Evolutionary conservation across 2,797 vertebrate species (phyloP).

Genomic region (Peromyscus nudipes): DNA sequence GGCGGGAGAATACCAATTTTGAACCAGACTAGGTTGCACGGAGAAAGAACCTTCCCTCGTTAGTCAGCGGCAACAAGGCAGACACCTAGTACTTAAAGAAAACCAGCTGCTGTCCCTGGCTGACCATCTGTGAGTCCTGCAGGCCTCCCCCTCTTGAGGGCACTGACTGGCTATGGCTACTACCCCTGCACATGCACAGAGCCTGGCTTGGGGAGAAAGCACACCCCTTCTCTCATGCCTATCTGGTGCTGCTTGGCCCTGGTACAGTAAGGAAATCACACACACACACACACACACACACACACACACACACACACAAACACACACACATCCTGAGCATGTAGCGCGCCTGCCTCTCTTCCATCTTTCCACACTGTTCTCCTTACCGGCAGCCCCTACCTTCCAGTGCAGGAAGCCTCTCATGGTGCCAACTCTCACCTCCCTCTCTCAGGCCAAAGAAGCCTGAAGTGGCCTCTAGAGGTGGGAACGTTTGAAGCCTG

Average conservation of each 20-base stretch:
- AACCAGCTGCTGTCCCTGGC: background rate
- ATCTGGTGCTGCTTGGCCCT: background rate
- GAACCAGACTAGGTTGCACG: background rate
- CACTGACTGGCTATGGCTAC: background rate
- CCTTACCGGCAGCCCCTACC: background rate
- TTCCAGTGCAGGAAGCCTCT: background rate
- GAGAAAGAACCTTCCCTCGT: background rate
- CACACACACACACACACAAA: no score
- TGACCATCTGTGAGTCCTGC: background rate
- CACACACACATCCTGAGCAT: background rate
- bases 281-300: no score
- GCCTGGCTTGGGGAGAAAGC: background rate
- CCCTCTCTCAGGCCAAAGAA: background rate
- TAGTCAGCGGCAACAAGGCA: background rate
- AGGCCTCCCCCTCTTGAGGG: accelerated
- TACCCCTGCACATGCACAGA: background rate
- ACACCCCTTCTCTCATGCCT: background rate
- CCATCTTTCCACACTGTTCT: background rate
- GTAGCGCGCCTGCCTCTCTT: background rate
- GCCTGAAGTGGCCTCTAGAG: background rate
- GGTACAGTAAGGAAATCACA: background rate
- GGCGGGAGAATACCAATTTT: background rate
- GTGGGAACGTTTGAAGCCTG: background rate
- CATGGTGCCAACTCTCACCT: background rate
- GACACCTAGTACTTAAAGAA: background rate